A percentile compares a stretch with the other conserved stretches of the same genome.
phyloP scores from a whole-genome alignment of 2,888 invertebrate species.

The Helleia helle region DNA sequence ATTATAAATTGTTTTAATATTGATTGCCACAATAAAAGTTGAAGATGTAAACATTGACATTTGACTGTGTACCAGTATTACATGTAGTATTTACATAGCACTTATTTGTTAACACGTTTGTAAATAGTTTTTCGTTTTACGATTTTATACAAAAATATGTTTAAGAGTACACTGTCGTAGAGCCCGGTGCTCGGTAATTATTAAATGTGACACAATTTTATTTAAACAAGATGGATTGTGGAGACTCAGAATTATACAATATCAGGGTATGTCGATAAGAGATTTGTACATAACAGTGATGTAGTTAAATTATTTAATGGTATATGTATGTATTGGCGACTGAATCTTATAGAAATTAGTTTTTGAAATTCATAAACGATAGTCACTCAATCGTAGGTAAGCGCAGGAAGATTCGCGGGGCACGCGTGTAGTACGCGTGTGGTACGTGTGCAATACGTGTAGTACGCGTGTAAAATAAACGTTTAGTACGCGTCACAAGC shows the following conservation, averaged over 20 bases:
- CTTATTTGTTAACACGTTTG: background rate
- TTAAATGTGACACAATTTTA: no score
- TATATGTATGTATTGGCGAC: background rate
- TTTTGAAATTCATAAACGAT: constrained; percentile 14
- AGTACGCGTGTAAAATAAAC: no score
- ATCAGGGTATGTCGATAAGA: background rate
- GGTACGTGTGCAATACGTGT: no score
- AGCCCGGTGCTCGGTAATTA: no score
- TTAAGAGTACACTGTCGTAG: background rate
- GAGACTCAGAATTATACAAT: background rate
- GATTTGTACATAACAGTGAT: background rate
- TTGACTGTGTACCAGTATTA: no score
- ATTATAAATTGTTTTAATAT: no score
- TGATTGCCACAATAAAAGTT: no score
- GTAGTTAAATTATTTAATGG: constrained; percentile 8
- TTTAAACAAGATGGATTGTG: background rate
- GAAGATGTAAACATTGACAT: no score
- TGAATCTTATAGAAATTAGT: constrained; percentile 10
- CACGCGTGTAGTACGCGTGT: no score
- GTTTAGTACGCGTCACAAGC: no score
- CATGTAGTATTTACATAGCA: constrained; percentile 4
- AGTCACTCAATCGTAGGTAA: no score
- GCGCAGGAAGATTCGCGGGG: no score
- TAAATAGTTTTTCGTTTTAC: background rate
- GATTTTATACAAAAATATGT: background rate